Conservation (phyloP, 2,797 vertebrate species). For the Parauchenoglanis ngamensis region DNA sequence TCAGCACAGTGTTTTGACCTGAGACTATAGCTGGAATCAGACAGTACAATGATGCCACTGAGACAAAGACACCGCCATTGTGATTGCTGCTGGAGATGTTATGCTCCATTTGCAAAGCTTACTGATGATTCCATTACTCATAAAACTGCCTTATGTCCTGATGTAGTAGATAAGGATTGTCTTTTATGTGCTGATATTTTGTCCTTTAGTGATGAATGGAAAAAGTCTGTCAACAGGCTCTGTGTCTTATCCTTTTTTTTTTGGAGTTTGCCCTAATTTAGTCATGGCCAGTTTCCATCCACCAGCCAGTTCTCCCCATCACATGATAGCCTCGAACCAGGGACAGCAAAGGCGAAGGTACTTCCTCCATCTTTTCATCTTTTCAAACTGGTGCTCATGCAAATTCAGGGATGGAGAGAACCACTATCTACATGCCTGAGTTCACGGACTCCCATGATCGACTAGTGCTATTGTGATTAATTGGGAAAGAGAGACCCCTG, state of each 20-base stretch:
- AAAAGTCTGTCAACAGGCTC: not conserved
- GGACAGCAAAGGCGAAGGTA: not conserved
- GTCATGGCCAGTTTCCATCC: not conserved
- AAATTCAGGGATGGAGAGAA: not conserved
- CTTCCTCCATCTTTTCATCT: not conserved
- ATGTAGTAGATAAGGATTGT: not conserved
- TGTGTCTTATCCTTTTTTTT: not conserved
- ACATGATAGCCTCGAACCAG: not conserved
- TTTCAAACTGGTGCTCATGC: not conserved
- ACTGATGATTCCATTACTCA: conserved; percentile 13
- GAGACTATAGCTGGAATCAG: conserved; percentile 8
- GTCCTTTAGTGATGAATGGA: not conserved
- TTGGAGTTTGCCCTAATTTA: not conserved
- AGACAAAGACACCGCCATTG: not conserved
- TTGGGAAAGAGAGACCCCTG: not conserved
- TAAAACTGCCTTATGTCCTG: not conserved
- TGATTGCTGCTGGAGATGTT: conserved; percentile 40
- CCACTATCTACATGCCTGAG: not conserved
- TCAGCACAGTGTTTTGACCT: conserved; percentile 38
- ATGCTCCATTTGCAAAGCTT: conserved; percentile 36
- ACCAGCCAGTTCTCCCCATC: not conserved
- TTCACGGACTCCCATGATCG: not conserved
- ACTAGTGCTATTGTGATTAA: not conserved
- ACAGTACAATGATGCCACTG: conserved; percentile 16
- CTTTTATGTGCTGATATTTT: not conserved